Conservation (phyloP, 1,140 invertebrate species). For the Dendroctonus ponderosae region DNA sequence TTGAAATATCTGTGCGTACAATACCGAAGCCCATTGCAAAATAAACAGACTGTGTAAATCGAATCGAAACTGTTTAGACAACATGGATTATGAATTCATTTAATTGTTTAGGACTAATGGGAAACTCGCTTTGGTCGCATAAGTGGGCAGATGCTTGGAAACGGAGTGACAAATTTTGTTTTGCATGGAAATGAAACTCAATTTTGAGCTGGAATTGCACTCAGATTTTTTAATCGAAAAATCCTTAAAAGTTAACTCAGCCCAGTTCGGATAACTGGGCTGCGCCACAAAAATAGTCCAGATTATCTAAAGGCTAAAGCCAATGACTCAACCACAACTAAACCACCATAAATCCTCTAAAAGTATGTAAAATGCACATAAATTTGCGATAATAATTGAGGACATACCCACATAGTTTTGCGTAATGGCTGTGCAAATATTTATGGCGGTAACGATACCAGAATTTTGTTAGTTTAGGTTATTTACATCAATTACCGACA, state of each 20-base stretch:
- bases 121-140: background rate
- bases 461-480: conserved; percentile 3
- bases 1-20: conserved; percentile 27
- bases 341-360: too few relatives aligned
- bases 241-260: too few relatives aligned
- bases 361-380: too few relatives aligned
- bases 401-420: conserved; percentile 22
- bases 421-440: conserved; percentile 11
- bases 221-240: too few relatives aligned
- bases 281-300: too few relatives aligned
- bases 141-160: too few relatives aligned
- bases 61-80: too few relatives aligned
- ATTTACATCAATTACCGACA: background rate
- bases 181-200: too few relatives aligned
- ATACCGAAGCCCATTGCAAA: conserved; percentile 23
- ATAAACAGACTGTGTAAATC: conserved; percentile 23
- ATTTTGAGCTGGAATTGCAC: too few relatives aligned
- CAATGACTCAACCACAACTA: too few relatives aligned
- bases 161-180: background rate
- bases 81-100: conserved; percentile 20
- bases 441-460: conserved; percentile 2
- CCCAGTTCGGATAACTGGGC: too few relatives aligned
- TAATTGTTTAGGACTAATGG: conserved; percentile 13
- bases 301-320: too few relatives aligned
- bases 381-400: conserved; percentile 19